Conservation (phyloP, 2,113 vertebrate genomes). For the Neomonachus schauinslandi region DNA sequence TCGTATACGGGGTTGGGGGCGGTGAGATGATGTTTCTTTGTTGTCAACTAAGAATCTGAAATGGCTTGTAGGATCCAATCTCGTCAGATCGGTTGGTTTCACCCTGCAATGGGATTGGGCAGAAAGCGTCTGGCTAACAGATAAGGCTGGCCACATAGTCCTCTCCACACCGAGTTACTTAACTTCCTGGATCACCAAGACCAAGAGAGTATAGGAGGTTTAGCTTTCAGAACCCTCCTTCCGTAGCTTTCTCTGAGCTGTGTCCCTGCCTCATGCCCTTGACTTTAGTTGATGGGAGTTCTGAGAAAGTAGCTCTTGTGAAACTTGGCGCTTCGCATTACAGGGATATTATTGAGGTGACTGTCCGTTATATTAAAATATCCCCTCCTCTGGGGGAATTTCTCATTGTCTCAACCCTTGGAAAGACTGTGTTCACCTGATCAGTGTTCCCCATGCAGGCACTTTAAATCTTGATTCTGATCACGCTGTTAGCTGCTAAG, state of each 20-base stretch:
- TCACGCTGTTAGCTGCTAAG: not conserved
- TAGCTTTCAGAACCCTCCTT: not conserved
- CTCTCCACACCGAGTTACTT: not conserved
- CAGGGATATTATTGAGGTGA: not conserved
- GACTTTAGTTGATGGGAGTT: not conserved
- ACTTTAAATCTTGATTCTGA: not conserved
- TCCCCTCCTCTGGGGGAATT: not conserved
- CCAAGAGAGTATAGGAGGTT: not conserved
- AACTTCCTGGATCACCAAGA: not conserved
- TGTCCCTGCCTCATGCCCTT: not conserved
- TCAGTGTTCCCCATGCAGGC: not conserved
- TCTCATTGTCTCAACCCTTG: not conserved
- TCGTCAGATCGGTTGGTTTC: not conserved
- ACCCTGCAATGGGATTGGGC: not conserved
- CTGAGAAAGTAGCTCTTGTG: not conserved
- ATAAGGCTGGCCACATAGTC: too few relatives aligned
- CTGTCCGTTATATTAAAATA: not conserved
- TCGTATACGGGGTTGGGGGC: not conserved
- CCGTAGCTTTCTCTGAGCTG: not conserved
- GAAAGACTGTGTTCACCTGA: not conserved
- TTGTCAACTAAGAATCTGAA: constrained; percentile 24
- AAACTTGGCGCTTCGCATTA: not conserved
- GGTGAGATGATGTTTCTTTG: constrained; percentile 30
- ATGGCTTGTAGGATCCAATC: not conserved
- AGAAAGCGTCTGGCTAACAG: not conserved